Evolutionary conservation across 2,797 vertebrate genomes (phyloP).

Genomic region (Intellagama lesueurii): DNA sequence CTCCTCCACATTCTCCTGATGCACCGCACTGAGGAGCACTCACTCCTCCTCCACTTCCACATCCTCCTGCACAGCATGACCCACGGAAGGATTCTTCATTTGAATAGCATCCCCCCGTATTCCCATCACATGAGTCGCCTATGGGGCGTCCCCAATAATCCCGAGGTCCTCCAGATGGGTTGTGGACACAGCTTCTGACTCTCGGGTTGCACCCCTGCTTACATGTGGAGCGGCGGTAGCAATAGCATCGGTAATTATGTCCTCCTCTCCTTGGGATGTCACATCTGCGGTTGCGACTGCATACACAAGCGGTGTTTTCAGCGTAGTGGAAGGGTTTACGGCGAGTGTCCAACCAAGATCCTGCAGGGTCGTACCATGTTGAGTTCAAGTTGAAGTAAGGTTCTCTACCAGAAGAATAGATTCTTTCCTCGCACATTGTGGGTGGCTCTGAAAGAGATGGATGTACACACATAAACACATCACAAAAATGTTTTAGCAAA

Average conservation of each 20-base stretch:
- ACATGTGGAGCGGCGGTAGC: slow-evolving; percentile 58
- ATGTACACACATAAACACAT: not conserved
- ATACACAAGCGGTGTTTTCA: slow-evolving; percentile 40
- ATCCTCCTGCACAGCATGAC: rapidly evolving
- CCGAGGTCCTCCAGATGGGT: slow-evolving; percentile 28
- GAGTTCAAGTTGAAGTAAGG: slow-evolving; percentile 73
- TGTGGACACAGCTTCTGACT: slow-evolving; percentile 18
- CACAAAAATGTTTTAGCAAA: too few species aligned
- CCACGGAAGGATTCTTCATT: slow-evolving; percentile 5
- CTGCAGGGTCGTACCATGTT: slow-evolving; percentile 66
- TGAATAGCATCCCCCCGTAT: not conserved
- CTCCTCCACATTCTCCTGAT: slow-evolving; percentile 21
- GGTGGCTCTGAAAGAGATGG: rapidly evolving
- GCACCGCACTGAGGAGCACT: not conserved
- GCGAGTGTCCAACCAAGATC: slow-evolving; percentile 69
- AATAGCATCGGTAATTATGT: slow-evolving; percentile 60
- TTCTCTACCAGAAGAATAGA: slow-evolving; percentile 69
- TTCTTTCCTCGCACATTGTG: not conserved
- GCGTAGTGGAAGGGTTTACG: slow-evolving; percentile 63
- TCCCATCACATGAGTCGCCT: slow-evolving; percentile 9
- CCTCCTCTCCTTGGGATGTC: slow-evolving; percentile 63
- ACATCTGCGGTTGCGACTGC: not conserved
- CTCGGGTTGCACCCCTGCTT: not conserved
- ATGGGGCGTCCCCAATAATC: slow-evolving; percentile 35
- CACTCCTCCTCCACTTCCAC: not conserved